Percentiles rank a stretch among this genome's conserved stretches.
Conservation (phyloP, 2,113 vertebrate species). For the Lates calcarifer region DNA sequence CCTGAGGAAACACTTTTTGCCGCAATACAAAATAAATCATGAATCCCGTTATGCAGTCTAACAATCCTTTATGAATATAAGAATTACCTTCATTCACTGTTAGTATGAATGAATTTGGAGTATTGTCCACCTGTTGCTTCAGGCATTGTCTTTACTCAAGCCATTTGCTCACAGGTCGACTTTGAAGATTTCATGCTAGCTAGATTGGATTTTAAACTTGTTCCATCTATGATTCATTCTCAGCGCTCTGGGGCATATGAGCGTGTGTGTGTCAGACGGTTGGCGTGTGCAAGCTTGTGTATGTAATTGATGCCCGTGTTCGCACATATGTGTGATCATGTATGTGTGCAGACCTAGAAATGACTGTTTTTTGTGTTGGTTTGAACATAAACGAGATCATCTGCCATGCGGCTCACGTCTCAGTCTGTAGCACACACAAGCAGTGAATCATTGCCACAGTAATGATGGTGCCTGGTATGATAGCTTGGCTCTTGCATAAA, state of each 20-base stretch:
- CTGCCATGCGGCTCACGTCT: conserved; percentile 7
- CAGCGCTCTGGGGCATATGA: conserved; percentile 31
- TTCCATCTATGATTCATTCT: conserved; percentile 50
- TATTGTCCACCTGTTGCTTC: conserved; percentile 48
- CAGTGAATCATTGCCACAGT: conserved; percentile 24
- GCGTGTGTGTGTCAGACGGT: neutral
- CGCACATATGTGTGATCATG: neutral
- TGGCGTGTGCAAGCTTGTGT: too few species aligned
- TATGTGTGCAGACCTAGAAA: neutral
- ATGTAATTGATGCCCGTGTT: neutral
- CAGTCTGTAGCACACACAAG: neutral
- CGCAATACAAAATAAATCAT: conserved; percentile 39
- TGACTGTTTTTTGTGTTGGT: neutral
- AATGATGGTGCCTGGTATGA: neutral
- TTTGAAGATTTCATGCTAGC: conserved; percentile 56
- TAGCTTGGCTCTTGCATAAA: conserved; percentile 27
- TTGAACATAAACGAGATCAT: conserved; percentile 18
- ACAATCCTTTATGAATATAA: conserved; percentile 35
- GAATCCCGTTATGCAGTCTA: conserved; percentile 19
- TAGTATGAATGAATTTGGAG: conserved; percentile 27
- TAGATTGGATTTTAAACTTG: conserved; percentile 56
- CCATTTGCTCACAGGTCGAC: neutral
- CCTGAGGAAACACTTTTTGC: neutral
- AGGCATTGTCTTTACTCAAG: conserved; percentile 6
- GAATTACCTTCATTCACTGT: conserved; percentile 27